These are phyloP conservation scores for Pipistrellus pygmaeus DNA, from an alignment of 2,797 vertebrate species.

Conservation along the genomic window DNA sequence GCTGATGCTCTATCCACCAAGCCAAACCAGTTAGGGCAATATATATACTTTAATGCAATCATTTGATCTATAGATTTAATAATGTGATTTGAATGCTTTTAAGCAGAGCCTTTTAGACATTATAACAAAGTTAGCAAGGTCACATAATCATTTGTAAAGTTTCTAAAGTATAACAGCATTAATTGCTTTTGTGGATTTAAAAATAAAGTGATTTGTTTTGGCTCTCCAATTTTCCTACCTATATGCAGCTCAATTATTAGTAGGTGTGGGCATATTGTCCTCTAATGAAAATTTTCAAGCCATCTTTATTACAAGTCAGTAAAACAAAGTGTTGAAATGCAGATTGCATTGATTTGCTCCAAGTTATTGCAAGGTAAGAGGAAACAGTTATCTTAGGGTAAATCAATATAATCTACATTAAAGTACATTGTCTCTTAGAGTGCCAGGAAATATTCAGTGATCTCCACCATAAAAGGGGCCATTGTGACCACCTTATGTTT, in stretches of 20 bases:
- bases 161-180: slow-evolving; percentile 52
- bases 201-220: slow-evolving; percentile 80
- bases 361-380: slow-evolving; percentile 78
- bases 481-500: slow-evolving; percentile 62
- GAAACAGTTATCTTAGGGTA: slow-evolving; percentile 70
- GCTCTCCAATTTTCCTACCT: slow-evolving; percentile 64
- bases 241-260: slow-evolving; percentile 64
- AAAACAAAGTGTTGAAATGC: slow-evolving; percentile 81
- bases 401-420: slow-evolving; percentile 78
- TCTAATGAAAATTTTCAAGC: slow-evolving; percentile 71
- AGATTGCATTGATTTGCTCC: slow-evolving; percentile 78
- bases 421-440: slow-evolving; percentile 63
- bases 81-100: background rate
- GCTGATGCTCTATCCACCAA: too few species aligned
- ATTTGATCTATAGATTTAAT: background rate
- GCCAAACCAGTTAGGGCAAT: background rate
- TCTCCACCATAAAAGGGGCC: slow-evolving; percentile 56
- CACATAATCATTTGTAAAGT: slow-evolving; percentile 10
- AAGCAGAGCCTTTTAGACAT: slow-evolving; percentile 1
- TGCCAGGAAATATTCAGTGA: slow-evolving; percentile 73
- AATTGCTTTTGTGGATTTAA: slow-evolving; percentile 72
- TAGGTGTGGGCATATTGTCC: slow-evolving; percentile 71
- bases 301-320: slow-evolving; percentile 79
- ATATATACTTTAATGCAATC: background rate
- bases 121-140: slow-evolving; percentile 69